Base-by-base conservation (phyloP, 1,140 invertebrate species). In the Coptotermes formosanus region DNA sequence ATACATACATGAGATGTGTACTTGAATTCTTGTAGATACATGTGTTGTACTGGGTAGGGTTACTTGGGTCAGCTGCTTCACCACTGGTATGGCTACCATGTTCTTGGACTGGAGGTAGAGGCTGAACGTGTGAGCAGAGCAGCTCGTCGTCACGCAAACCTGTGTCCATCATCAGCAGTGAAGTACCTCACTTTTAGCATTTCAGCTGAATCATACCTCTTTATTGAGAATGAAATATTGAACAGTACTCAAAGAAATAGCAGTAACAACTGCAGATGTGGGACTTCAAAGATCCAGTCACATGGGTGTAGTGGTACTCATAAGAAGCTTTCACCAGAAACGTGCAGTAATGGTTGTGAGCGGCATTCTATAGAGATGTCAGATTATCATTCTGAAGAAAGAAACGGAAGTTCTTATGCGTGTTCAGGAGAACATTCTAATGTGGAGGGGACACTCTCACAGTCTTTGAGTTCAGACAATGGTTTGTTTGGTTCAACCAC, bases 41-140 rank as follows among this genome's bases (percentile, higher is more conserved):
- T 16, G 90, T 91, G 48, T 48, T 48, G 19, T 21, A 4, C 19
- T 55, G 64, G 55, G 87, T 88, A 94, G 92, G 96, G 96, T n/a
- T 96, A 97, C 89, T 90, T 97, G 38, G 94, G 95, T 87, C 93
- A 96, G 89, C 88, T 95, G 25, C 88, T 97, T 59, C 91, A 94
- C 88, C 91, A 94, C 89, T 92, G 93, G 59, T 93, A 94, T 87
- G 91, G 92, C 11, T 93, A 94, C 86, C 92, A 93, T 88, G 93
- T 97, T 12, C 90, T 97, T 14, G 96, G 96, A 21, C 89, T 97
- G 38, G 96, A 98, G 91, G 93, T 93, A 12, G 93, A 94, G 86
- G 88, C 90, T 59, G 89, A 91, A 64, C 93, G 95, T 88, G 92
- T 96, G n/a, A 89, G 93, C 81, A 92, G 92, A 55, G 96, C 96